Evolutionary conservation across 1,140 invertebrate genomes (phyloP), one percentile per base, ranked within the genome.

Genomic region (Harpegnathos saltator): DNA sequence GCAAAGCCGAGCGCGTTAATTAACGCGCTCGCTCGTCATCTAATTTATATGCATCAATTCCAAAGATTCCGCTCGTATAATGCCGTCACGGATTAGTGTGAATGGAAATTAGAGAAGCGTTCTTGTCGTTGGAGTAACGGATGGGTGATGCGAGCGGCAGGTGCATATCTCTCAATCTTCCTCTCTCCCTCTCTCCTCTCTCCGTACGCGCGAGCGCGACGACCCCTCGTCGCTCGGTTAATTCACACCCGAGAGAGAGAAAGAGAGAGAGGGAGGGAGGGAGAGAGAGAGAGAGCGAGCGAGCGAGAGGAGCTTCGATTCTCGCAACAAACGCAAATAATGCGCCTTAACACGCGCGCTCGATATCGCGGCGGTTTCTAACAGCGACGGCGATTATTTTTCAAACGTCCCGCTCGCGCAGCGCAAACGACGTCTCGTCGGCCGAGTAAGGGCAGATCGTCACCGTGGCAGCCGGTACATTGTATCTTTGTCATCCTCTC

Each of bases 161-260:
- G 86, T 85, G 84, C 82, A 84, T n/a, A n/a, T 72, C 83, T 82
- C 63, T 86, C 83, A 66, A 65, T 71, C 66, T 80, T 85, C 73
- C 19, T 75, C 75, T 75, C 65, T 73, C 58, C n/a, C n/a, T n/a
- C n/a, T 73, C 65, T 48, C 33, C 7, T 7, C 7, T 1, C 7
- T 33, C 7, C 33, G 1, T 1, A 33, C 2, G 33, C 33, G 33
- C 29, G 44, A 22, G 29, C 75, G 17, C 63, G 63, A 26, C 72
- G 62, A 69, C 75, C 63, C 56, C 82, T 62, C 82, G 63, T 63
- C 63, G 56, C 82, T 62, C 82, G 63, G 66, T 72, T 84, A 86
- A 84, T 84, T 81, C 78, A 84, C 69, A 58, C 78, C 75, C 72
- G n/a, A n/a, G n/a, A n/a, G n/a, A n/a, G n/a, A n/a, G n/a, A n/a